Percentiles rank a stretch among this genome's conserved stretches.
phyloP scores from a whole-genome alignment of 2,797 vertebrate species.

The Ptychadena robeensis region DNA sequence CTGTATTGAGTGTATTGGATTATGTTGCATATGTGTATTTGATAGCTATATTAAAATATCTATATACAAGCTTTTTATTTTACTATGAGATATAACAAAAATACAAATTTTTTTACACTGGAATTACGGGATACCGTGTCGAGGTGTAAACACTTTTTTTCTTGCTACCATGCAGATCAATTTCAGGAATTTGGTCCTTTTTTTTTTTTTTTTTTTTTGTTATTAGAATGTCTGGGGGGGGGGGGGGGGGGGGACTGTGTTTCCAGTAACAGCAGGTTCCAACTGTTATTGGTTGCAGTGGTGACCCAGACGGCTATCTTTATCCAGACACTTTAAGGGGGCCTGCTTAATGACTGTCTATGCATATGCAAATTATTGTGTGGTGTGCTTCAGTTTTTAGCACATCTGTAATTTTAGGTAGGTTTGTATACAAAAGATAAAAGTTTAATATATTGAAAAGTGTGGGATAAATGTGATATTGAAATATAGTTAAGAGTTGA shows the following conservation, averaged over 20 bases:
- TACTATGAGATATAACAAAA: constrained; percentile 69
- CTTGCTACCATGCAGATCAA: constrained; percentile 84
- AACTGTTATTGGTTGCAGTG: not conserved
- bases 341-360: not conserved
- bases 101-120: constrained; percentile 84
- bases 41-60: constrained; percentile 79
- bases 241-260: too few relatives aligned
- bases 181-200: constrained; percentile 58
- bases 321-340: not conserved
- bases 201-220: too few relatives aligned
- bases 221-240: not conserved
- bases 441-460: constrained; percentile 14
- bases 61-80: constrained; percentile 79
- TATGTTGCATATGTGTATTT: constrained; percentile 84
- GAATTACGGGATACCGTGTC: constrained; percentile 77
- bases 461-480: constrained; percentile 68
- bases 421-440: constrained; percentile 11
- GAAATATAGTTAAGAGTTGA: constrained; percentile 12
- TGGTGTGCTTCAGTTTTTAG: constrained; percentile 73
- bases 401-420: constrained; percentile 68
- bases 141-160: constrained; percentile 79
- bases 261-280: not conserved
- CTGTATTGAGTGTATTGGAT: constrained; percentile 85
- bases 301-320: not conserved
- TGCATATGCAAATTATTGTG: constrained; percentile 6